These are phyloP conservation scores for Ooceraea biroi DNA, from an alignment of 1,140 invertebrate genomes.

Conservation along the genomic window DNA sequence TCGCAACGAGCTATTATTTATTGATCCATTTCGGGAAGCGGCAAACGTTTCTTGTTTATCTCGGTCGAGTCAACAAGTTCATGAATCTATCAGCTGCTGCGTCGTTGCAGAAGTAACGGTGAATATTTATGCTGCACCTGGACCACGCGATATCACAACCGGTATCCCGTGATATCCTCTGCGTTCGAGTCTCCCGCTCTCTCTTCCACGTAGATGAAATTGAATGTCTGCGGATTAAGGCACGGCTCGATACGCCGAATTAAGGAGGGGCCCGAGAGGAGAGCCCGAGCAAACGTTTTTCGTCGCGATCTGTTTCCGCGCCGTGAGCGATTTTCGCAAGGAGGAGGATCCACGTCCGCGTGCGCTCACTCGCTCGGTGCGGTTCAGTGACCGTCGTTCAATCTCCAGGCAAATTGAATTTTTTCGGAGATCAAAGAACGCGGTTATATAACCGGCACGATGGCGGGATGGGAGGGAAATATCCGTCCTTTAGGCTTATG, in stretches of 20 bases:
- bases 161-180: conserved; percentile 10
- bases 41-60: conserved; percentile 37
- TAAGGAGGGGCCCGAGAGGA: conserved; percentile 39
- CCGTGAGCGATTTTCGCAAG: conserved; percentile 17
- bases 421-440: conserved; percentile 84
- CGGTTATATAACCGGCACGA: conserved; percentile 73
- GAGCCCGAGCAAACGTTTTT: conserved; percentile 68
- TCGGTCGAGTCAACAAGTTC: conserved; percentile 41
- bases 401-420: conserved; percentile 85
- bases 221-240: conserved; percentile 49
- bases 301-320: conserved; percentile 62
- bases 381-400: conserved; percentile 81
- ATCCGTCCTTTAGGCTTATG: conserved; percentile 50
- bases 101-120: background rate
- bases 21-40: conserved; percentile 26
- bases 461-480: conserved; percentile 59
- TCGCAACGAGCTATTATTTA: conserved; percentile 48
- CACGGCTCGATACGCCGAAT: conserved; percentile 56
- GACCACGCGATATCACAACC: no score
- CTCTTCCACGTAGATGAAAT: conserved; percentile 35
- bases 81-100: background rate
- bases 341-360: conserved; percentile 49
- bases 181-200: conserved; percentile 32
- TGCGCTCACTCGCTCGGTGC: conserved; percentile 13
- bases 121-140: conserved; percentile 39